Evolutionary conservation across 2,113 vertebrate genomes (phyloP).

Genomic region (Phoenicopterus ruber): DNA sequence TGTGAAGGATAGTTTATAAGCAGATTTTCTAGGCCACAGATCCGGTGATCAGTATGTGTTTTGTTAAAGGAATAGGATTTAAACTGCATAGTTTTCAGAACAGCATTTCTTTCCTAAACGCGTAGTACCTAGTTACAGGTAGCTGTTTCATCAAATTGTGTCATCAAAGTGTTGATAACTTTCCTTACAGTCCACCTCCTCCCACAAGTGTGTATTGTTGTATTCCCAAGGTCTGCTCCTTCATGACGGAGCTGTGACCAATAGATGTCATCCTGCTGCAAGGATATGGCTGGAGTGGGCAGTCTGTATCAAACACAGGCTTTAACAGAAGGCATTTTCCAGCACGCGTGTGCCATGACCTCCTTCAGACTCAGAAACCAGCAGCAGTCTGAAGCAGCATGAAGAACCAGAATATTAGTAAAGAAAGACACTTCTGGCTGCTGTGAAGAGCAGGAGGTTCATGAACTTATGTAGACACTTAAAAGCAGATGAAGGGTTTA

Average conservation of each 20-base stretch:
- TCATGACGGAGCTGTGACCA: not conserved
- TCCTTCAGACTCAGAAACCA: not conserved
- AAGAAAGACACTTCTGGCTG: not conserved
- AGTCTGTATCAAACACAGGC: not conserved
- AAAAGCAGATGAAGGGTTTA: not conserved
- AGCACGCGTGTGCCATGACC: rapidly evolving
- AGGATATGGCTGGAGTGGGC: not conserved
- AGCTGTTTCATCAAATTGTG: not conserved
- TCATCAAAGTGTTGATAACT: not conserved
- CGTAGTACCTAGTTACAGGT: not conserved
- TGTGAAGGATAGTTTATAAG: not conserved
- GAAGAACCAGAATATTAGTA: not conserved
- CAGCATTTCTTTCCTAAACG: not conserved
- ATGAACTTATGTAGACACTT: not conserved
- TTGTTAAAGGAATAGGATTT: not conserved
- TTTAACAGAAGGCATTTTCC: not conserved
- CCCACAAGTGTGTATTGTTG: not conserved
- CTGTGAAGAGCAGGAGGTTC: not conserved
- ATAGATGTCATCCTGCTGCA: constrained; percentile 44
- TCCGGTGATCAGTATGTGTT: not conserved
- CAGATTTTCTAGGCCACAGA: not conserved
- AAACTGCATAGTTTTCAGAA: not conserved
- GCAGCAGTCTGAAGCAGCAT: not conserved
- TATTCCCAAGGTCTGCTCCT: not conserved
- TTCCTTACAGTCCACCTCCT: not conserved